Conservation (phyloP, 2,113 vertebrate species). For the Lipophrys pholis region DNA sequence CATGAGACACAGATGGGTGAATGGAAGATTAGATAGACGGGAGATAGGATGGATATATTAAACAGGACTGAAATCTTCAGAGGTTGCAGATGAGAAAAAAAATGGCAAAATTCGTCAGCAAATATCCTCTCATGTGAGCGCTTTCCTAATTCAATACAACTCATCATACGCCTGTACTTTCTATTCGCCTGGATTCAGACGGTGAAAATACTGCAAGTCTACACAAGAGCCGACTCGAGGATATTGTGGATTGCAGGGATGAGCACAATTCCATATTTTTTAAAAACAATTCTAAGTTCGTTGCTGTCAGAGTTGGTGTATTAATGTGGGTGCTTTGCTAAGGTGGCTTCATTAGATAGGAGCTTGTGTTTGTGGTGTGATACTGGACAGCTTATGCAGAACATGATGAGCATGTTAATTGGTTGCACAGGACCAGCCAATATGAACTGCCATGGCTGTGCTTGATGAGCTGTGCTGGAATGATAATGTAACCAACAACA, state of each 20-base stretch:
- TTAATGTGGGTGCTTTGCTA: constrained; percentile 35
- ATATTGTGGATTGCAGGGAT: constrained; percentile 28
- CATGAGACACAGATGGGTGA: constrained; percentile 9
- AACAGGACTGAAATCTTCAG: constrained; percentile 1
- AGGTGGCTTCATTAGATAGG: constrained; percentile 16
- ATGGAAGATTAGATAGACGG: constrained; percentile 24
- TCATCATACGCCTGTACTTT: constrained; percentile 28
- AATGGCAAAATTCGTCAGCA: constrained; percentile 5
- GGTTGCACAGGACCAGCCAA: constrained; percentile 2
- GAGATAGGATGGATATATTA: constrained; percentile 23
- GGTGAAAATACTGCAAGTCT: constrained; percentile 26
- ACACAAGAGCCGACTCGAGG: constrained; percentile 8
- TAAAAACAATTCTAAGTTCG: constrained; percentile 23
- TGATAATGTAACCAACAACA: constrained; percentile 19
- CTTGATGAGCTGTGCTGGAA: constrained; percentile 24
- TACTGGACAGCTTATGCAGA: constrained; percentile 16
- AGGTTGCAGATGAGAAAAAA: constrained; percentile 14
- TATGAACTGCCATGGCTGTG: constrained; percentile 32
- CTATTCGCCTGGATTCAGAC: constrained; percentile 28
- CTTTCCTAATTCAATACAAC: constrained; percentile 35
- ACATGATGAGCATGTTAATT: constrained; percentile 51
- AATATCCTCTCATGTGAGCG: constrained; percentile 8
- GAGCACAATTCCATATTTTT: constrained; percentile 40
- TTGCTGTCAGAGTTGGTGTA: constrained; percentile 1
- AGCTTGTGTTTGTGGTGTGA: constrained; percentile 7